Base-by-base conservation (phyloP, 2,888 invertebrate species). In the Perizoma affinitatum region DNA sequence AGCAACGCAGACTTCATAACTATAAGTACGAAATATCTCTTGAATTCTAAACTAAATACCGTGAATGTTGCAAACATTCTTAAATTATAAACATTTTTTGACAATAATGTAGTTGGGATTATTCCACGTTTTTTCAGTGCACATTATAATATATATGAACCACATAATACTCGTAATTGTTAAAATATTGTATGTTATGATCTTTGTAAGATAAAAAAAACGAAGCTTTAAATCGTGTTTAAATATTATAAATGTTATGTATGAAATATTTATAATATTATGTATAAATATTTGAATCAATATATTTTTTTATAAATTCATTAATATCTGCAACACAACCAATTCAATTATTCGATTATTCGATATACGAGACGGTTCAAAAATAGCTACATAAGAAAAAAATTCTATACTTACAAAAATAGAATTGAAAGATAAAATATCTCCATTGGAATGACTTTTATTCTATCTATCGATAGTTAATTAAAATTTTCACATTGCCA, bases 201-300 rank as follows among this genome's bases (percentile, higher is more conserved):
- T 78, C 77, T 78, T 83, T 83, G 69, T 90, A 89, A 87, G 84
- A 82, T 82, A 80, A 66, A 88, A 88, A 66, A 88, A 88, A 83
- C 74, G 75, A 88, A 90, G 90, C 90, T 90, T 90, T 90, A 90
- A 90, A 88, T 90, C 89, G 89, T 85, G 76, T 85, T 83, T 83
- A 87, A 22, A 22, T 22, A 78, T 80, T 80, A 56, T 78, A 74
- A 73, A 79, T 75, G 65, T 68, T 67, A 63, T 59, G 41, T 63
- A 64, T 68, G 66, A 61, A 61, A 64, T 69, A 69, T 69, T 53
- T 42, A 55, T 57, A 10, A 59, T 59, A 62, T 59, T 10, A 52
- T 44, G 57, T 62, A 63, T 58, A 22, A 2, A 22, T 22, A 63
- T 55, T 63, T 56, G 55, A 48, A 63, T 49, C 34, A 52, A 63